Evolutionary conservation across 2,888 invertebrate genomes (phyloP).

Genomic region (Agrotis segetum): DNA sequence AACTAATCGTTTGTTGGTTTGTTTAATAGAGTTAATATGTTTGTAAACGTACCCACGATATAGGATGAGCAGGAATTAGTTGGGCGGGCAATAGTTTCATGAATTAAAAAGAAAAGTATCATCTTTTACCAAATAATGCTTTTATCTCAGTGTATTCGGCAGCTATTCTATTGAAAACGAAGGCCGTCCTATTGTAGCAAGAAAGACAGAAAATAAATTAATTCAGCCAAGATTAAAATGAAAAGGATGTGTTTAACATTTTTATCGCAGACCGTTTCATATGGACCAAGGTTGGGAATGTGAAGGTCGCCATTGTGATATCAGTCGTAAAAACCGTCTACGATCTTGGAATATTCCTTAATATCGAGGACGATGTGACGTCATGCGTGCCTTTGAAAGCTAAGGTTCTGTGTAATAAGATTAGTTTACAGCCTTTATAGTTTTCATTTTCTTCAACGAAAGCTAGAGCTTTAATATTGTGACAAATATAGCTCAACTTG

Average conservation of each 20-base stretch:
- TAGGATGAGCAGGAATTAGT: too few relatives aligned
- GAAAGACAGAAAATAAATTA: not conserved
- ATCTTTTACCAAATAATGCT: not conserved
- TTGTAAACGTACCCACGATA: too few relatives aligned
- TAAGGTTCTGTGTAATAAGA: not conserved
- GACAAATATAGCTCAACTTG: too few relatives aligned
- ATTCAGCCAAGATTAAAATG: too few relatives aligned
- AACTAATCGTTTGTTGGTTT: too few relatives aligned
- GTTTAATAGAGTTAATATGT: too few relatives aligned
- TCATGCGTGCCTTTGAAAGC: not conserved
- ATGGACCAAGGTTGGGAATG: conserved; percentile 21
- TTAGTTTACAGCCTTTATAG: not conserved
- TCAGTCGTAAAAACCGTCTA: conserved; percentile 37
- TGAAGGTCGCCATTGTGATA: conserved; percentile 28
- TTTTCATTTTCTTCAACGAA: too few relatives aligned
- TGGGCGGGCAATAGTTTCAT: too few relatives aligned
- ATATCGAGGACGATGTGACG: conserved; percentile 8
- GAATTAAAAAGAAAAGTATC: too few relatives aligned
- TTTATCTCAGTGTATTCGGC: not conserved
- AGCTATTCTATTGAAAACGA: not conserved
- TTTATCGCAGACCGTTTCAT: conserved; percentile 29
- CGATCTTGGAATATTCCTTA: conserved; percentile 19
- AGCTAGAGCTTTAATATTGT: too few relatives aligned
- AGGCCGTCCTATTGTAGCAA: not conserved
- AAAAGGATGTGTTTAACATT: not conserved